phyloP scores from a whole-genome alignment of 1,140 invertebrate genomes.

The Bemisia tabaci region DNA sequence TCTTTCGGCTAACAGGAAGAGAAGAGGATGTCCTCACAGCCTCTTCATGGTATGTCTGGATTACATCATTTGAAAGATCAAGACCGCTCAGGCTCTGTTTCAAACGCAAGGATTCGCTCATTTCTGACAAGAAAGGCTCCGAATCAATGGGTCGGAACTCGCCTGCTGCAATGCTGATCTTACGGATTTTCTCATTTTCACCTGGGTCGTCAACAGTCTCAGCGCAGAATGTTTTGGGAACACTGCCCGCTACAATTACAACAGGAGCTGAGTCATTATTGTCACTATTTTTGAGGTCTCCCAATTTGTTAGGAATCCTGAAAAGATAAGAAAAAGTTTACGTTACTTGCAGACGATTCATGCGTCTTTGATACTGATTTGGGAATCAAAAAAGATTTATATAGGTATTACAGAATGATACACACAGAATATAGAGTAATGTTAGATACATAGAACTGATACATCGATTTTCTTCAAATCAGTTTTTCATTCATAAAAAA shows the following conservation, averaged over 20 bases:
- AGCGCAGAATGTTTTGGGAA: constrained; percentile 26
- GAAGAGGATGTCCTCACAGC: constrained; percentile 9
- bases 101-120: background rate
- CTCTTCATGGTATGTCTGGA: background rate
- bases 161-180: constrained; percentile 17
- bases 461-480: too few relatives aligned
- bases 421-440: too few relatives aligned
- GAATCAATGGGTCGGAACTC: constrained; percentile 26
- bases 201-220: constrained; percentile 21
- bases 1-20: constrained; percentile 39
- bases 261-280: background rate
- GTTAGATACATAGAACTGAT: too few relatives aligned
- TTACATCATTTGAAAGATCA: background rate
- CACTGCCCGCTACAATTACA: background rate
- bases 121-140: background rate
- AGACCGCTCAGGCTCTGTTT: background rate
- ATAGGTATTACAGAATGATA: too few relatives aligned
- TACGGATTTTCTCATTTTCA: constrained; percentile 15
- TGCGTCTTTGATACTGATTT: too few relatives aligned
- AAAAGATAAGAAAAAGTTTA: constrained; percentile 2
- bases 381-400: too few relatives aligned
- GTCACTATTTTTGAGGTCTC: background rate
- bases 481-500: too few relatives aligned
- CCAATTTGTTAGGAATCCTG: constrained; percentile 4
- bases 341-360: too few relatives aligned